These are phyloP conservation scores for Cisticola juncidis DNA, from an alignment of 2,113 vertebrate species.

Conservation along the genomic window DNA sequence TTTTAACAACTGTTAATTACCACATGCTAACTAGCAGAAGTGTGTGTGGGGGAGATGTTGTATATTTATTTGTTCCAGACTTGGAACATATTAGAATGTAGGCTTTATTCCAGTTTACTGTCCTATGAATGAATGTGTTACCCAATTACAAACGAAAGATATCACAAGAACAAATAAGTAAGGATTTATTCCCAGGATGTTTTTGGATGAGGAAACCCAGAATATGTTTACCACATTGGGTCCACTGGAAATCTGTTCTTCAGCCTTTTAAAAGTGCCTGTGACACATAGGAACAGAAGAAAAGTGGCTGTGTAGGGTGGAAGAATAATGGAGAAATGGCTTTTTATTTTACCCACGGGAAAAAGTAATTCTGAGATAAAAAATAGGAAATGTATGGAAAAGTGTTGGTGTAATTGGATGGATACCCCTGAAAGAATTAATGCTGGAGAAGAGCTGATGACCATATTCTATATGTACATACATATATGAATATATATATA, in stretches of 20 bases:
- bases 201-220: not conserved
- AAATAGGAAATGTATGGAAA: not conserved
- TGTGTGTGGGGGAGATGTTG: not conserved
- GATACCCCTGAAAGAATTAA: not conserved
- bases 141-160: constrained; percentile 3
- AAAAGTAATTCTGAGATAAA: not conserved
- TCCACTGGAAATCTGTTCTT: not conserved
- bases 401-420: not conserved
- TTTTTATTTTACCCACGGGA: not conserved
- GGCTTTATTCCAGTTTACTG: constrained; percentile 22
- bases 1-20: constrained; percentile 49
- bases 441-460: not conserved
- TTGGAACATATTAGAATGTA: constrained; percentile 60
- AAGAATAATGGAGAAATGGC: not conserved
- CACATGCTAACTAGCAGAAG: constrained; percentile 47
- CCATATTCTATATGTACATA: not conserved
- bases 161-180: not conserved
- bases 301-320: not conserved
- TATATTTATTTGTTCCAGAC: constrained; percentile 48
- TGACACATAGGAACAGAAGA: not conserved
- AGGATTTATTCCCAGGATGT: not conserved
- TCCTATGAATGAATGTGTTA: constrained; percentile 44
- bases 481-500: not conserved
- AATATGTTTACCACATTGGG: not conserved
- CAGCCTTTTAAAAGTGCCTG: not conserved